Conservation (phyloP, 1,140 invertebrate species). For the Drosophila parabipectinata region DNA sequence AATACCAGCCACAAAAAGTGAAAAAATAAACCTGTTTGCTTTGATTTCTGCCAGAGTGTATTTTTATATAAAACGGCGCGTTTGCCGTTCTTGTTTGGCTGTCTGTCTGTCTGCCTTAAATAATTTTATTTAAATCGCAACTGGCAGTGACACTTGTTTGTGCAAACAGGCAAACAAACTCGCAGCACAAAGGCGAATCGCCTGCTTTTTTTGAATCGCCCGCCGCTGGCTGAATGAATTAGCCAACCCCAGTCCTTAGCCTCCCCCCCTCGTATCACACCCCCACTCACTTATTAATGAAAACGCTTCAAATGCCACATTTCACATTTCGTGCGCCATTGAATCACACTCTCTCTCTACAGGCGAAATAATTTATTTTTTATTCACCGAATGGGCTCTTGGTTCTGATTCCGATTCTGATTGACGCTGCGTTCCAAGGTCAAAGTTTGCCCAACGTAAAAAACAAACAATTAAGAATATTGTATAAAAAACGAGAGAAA, state of each 20-base stretch:
- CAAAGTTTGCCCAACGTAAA: constrained; percentile 59
- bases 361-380: constrained; percentile 44
- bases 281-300: constrained; percentile 70
- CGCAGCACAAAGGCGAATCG: constrained; percentile 31
- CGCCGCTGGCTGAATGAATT: constrained; percentile 61
- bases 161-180: constrained; percentile 50
- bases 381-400: constrained; percentile 28
- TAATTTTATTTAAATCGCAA: constrained; percentile 72
- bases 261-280: neutral
- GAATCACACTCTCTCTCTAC: constrained; percentile 54
- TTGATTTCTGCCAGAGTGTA: constrained; percentile 59
- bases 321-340: constrained; percentile 64
- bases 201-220: constrained; percentile 37
- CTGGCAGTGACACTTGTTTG: constrained; percentile 74
- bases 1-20: constrained; percentile 11
- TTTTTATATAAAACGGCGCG: constrained; percentile 43
- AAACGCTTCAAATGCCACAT: constrained; percentile 75
- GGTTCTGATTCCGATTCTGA: constrained; percentile 12
- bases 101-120: constrained; percentile 54
- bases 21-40: constrained; percentile 62
- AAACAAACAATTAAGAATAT: constrained; percentile 34
- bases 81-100: constrained; percentile 21
- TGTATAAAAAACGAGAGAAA: constrained; percentile 12
- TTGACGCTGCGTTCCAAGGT: constrained; percentile 59
- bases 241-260: constrained; percentile 4